These are phyloP conservation scores for Ara ararauna DNA, from an alignment of 2,797 vertebrate species.

Conservation along the genomic window DNA sequence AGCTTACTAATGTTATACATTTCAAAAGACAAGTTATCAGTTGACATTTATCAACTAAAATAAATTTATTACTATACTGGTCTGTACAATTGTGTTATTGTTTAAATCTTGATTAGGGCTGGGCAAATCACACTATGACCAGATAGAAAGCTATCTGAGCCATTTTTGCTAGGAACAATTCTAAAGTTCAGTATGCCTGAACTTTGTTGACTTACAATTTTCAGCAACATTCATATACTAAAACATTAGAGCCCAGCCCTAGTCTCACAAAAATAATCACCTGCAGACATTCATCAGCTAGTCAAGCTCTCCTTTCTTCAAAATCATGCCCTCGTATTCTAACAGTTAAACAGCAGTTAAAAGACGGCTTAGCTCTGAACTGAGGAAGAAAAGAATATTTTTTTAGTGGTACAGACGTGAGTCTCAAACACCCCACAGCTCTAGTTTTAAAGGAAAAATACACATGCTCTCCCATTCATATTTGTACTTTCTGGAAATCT, in stretches of 20 bases:
- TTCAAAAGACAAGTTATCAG: conserved; percentile 85
- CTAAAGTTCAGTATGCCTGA: conserved; percentile 74
- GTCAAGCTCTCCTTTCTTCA: conserved; percentile 69
- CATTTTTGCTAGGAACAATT: conserved; percentile 72
- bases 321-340: conserved; percentile 65
- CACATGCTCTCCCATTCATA: neutral
- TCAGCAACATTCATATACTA: conserved; percentile 68
- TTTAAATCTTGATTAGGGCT: conserved; percentile 81
- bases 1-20: conserved; percentile 88
- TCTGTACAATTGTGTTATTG: conserved; percentile 75
- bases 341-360: conserved; percentile 73
- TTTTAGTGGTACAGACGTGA: conserved; percentile 60
- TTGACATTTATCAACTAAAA: conserved; percentile 88
- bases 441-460: conserved; percentile 18
- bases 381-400: neutral
- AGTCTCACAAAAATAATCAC: conserved; percentile 79
- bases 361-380: conserved; percentile 60
- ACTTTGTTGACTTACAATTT: conserved; percentile 72
- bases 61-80: conserved; percentile 78
- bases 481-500: neutral
- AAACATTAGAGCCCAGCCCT: conserved; percentile 81
- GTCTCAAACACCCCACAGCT: conserved; percentile 29
- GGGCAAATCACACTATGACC: conserved; percentile 78
- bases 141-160: conserved; percentile 83
- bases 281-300: conserved; percentile 75